phyloP scores from a whole-genome alignment of 2,888 invertebrate genomes.

The Aphidius colemani region DNA sequence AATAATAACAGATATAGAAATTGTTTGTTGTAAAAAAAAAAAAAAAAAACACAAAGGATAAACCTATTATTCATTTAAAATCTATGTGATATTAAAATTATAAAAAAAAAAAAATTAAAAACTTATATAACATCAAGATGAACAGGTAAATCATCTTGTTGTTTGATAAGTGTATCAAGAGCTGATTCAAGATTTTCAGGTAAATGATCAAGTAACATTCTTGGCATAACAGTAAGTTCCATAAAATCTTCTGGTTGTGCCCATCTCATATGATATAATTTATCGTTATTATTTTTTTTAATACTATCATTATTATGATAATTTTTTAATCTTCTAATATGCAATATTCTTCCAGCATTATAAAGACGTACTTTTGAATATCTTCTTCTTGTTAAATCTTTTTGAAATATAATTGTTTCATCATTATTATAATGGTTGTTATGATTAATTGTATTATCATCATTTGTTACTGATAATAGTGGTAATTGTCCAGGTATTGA shows the following conservation, averaged over 20 bases:
- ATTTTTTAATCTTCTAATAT: constrained; percentile 73
- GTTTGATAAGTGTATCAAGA: constrained; percentile 67
- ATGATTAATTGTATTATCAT: neutral
- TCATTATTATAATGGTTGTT: constrained; percentile 41
- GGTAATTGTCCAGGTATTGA: constrained; percentile 61
- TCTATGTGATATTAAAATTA: neutral
- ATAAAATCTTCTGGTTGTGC: constrained; percentile 79
- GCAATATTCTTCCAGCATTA: constrained; percentile 81
- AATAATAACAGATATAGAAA: no score
- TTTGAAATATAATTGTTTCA: constrained; percentile 71
- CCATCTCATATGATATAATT: constrained; percentile 77
- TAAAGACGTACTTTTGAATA: constrained; percentile 74
- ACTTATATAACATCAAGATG: constrained; percentile 30
- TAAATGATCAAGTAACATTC: constrained; percentile 84
- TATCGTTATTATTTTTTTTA: constrained; percentile 60
- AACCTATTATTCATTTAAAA: no score
- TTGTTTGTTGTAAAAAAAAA: no score
- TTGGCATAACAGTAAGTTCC: constrained; percentile 81
- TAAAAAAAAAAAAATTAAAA: neutral
- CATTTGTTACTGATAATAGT: constrained; percentile 54
- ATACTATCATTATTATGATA: constrained; percentile 34
- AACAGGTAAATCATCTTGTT: constrained; percentile 53
- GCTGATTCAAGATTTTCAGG: constrained; percentile 79
- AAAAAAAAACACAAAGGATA: neutral
- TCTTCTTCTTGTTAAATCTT: constrained; percentile 70